Conservation (phyloP, 2,888 invertebrate genomes). For the Cerastis rubricosa region DNA sequence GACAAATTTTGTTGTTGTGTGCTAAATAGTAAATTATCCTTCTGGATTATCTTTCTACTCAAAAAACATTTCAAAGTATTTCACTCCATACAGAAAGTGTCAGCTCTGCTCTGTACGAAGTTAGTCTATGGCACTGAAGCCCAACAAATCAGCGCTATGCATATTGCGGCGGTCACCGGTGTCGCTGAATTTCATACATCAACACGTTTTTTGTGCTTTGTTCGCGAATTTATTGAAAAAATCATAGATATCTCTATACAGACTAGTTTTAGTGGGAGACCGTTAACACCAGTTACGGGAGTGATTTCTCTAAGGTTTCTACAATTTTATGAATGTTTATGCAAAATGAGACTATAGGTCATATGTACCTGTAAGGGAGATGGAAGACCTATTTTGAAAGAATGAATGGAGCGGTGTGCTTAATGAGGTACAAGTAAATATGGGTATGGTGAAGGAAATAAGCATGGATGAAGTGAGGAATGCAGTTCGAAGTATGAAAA, state of each 20-base stretch:
- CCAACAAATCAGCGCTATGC: constrained; percentile 70
- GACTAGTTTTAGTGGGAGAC: background rate
- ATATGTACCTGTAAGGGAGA: too few species aligned
- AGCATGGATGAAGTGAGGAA: too few species aligned
- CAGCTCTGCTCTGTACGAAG: constrained; percentile 12
- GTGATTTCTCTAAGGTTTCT: background rate
- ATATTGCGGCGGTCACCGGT: constrained; percentile 71
- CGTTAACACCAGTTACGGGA: background rate
- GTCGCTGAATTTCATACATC: constrained; percentile 69
- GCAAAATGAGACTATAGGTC: too few species aligned
- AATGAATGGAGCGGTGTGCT: too few species aligned
- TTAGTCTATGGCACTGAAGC: constrained; percentile 52
- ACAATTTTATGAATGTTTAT: background rate
- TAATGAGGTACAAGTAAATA: too few species aligned
- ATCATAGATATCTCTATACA: constrained; percentile 17
- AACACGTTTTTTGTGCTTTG: constrained; percentile 56
- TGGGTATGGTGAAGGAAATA: too few species aligned
- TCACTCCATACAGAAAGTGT: background rate
- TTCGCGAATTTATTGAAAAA: constrained; percentile 43
- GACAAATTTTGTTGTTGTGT: background rate
- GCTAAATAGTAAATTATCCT: background rate
- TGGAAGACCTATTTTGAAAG: too few species aligned
- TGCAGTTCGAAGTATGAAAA: too few species aligned
- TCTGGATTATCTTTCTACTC: background rate
- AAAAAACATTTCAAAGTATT: background rate